phyloP scores from a whole-genome alignment of 1,140 invertebrate species.

The Achroia grisella region DNA sequence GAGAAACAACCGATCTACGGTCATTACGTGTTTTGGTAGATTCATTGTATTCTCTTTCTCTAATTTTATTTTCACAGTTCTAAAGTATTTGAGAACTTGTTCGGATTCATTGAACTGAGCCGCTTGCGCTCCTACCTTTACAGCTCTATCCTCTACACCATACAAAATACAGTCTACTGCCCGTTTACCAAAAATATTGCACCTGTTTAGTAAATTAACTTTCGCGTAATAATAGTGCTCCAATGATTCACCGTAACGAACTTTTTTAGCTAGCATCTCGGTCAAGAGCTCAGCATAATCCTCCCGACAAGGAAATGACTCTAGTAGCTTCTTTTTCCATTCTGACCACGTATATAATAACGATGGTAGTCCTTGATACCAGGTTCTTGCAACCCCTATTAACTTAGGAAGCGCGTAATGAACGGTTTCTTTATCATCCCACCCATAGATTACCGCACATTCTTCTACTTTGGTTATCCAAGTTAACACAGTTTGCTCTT shows the following conservation, averaged over 20 bases:
- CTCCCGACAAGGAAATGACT: slow-evolving; percentile 21
- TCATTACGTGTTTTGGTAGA: no score
- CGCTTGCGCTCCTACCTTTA: slow-evolving; percentile 22
- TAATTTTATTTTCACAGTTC: slow-evolving; percentile 6
- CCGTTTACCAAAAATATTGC: slow-evolving; percentile 13
- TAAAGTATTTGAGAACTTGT: slow-evolving; percentile 22
- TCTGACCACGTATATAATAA: slow-evolving; percentile 21
- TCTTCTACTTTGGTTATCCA: slow-evolving; percentile 20
- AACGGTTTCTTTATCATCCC: slow-evolving; percentile 14
- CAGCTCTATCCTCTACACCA: slow-evolving; percentile 21
- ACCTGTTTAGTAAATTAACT: slow-evolving; percentile 23
- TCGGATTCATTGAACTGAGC: slow-evolving; percentile 18
- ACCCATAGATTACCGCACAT: slow-evolving; percentile 18
- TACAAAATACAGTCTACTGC: slow-evolving; percentile 27
- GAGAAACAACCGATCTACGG: no score
- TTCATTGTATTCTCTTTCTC: slow-evolving; percentile 6
- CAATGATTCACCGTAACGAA: slow-evolving; percentile 17
- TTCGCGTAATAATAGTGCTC: slow-evolving; percentile 29
- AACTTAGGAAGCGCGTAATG: slow-evolving; percentile 20
- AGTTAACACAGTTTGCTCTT: slow-evolving; percentile 15
- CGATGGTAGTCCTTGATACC: slow-evolving; percentile 14
- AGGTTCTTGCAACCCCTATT: slow-evolving; percentile 11
- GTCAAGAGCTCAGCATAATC: slow-evolving; percentile 19
- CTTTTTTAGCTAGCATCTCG: slow-evolving; percentile 18
- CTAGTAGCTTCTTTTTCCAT: slow-evolving; percentile 24